Conservation (phyloP, 2,888 invertebrate genomes). For the Diarsia dahlii region DNA sequence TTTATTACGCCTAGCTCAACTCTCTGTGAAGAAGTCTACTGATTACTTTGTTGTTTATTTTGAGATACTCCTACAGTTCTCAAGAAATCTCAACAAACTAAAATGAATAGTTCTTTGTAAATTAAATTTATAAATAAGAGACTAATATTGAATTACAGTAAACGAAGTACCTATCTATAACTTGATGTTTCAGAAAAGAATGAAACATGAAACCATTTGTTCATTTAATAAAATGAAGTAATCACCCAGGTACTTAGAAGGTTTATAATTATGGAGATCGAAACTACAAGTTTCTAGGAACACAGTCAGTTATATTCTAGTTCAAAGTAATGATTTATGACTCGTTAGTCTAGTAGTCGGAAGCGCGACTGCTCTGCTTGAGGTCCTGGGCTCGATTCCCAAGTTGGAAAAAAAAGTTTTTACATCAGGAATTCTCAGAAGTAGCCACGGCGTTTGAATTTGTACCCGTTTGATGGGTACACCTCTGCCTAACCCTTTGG, state of each 20-base stretch:
- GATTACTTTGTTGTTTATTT: conserved; percentile 26
- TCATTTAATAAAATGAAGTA: no score
- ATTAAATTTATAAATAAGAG: not conserved
- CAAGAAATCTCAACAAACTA: not conserved
- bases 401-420: no score
- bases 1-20: conserved; percentile 12
- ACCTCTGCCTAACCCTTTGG: no score
- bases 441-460: no score
- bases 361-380: no score
- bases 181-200: not conserved
- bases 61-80: not conserved
- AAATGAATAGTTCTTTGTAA: not conserved
- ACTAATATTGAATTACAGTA: not conserved
- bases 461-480: no score
- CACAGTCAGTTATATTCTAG: not conserved
- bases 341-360: no score
- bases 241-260: not conserved
- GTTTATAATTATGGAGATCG: not conserved
- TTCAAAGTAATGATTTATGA: not conserved
- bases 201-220: no score
- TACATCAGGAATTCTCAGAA: no score
- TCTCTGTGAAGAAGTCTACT: not conserved
- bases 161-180: not conserved
- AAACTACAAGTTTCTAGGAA: not conserved
- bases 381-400: no score